phyloP scores from a whole-genome alignment of 1,140 invertebrate genomes.

The Tetramorium alpestre region DNA sequence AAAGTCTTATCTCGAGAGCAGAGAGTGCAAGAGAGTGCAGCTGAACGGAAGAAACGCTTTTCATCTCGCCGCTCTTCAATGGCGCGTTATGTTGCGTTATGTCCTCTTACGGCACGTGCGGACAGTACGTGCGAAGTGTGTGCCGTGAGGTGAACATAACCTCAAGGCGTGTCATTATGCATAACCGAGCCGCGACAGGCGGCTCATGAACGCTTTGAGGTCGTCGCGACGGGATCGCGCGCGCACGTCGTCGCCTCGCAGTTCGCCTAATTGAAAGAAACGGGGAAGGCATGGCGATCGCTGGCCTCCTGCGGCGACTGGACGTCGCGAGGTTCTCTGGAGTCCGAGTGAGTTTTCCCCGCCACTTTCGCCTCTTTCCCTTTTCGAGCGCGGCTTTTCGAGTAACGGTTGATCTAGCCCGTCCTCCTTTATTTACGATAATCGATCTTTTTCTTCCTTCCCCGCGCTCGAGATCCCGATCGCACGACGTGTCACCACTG shows the following conservation, averaged over 20 bases:
- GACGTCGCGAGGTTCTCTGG: constrained; percentile 74
- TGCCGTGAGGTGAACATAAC: constrained; percentile 61
- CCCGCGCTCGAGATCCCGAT: background rate
- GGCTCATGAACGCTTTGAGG: constrained; percentile 52
- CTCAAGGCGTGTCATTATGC: constrained; percentile 68
- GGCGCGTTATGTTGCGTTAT: constrained; percentile 45
- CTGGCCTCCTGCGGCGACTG: constrained; percentile 76
- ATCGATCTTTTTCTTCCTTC: background rate
- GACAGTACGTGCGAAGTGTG: constrained; percentile 52
- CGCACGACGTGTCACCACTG: background rate
- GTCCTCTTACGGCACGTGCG: constrained; percentile 73
- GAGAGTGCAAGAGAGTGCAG: background rate
- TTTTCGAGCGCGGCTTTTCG: background rate
- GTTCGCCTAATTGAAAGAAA: background rate
- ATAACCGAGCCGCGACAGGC: constrained; percentile 57
- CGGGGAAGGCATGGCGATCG: constrained; percentile 72
- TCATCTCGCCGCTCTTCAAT: background rate
- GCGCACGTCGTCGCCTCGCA: background rate
- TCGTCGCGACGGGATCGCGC: constrained; percentile 24
- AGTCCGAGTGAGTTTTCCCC: constrained; percentile 76
- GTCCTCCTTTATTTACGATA: constrained; percentile 42
- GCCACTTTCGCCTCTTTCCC: constrained; percentile 24
- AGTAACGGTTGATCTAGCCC: background rate
- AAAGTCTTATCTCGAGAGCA: background rate
- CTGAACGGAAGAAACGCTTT: background rate